These are phyloP conservation scores for Geodia barretti DNA, from an alignment of 37 sponge, comb jelly and placozoan species.

Conservation along the genomic window DNA sequence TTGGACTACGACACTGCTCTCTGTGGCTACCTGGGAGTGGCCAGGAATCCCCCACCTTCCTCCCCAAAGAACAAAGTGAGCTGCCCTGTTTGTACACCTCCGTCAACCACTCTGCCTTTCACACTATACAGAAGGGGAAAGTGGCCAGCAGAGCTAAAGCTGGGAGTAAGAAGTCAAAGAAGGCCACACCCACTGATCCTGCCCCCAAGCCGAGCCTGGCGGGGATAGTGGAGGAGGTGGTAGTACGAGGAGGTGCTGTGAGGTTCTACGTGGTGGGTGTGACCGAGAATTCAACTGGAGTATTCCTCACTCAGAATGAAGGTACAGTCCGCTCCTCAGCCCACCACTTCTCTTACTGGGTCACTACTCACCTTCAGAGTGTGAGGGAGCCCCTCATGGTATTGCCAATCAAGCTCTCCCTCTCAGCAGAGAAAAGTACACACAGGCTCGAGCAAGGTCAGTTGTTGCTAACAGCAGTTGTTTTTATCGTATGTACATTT, in stretches of 20 bases:
- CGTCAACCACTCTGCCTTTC: too few species aligned
- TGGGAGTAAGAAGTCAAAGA: background rate
- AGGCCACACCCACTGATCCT: background rate
- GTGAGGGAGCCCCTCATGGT: constrained; percentile 3
- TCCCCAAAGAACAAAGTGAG: too few species aligned
- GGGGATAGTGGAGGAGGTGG: constrained; percentile 43
- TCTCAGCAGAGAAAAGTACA: background rate
- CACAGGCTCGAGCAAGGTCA: background rate
- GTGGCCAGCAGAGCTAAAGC: background rate
- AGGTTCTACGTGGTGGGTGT: constrained; percentile 38
- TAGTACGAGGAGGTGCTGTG: constrained; percentile 22
- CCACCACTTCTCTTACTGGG: too few species aligned
- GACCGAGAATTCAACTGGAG: background rate
- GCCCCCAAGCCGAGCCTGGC: background rate
- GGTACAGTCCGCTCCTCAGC: background rate
- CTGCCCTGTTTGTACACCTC: too few species aligned
- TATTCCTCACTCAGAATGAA: constrained; percentile 74
- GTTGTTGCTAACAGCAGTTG: background rate
- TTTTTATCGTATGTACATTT: too few species aligned
- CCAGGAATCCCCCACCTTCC: constrained; percentile 20
- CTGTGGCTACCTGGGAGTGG: constrained; percentile 66
- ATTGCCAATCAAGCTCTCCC: constrained; percentile 16
- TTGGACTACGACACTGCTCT: constrained; percentile 48
- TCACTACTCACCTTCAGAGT: constrained; percentile 2
- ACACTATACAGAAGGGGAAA: too few species aligned